A percentile compares a stretch with the other conserved stretches of the same genome.
Conservation (phyloP, 2,797 vertebrate genomes). For the Muraenolepis orangiensis region DNA sequence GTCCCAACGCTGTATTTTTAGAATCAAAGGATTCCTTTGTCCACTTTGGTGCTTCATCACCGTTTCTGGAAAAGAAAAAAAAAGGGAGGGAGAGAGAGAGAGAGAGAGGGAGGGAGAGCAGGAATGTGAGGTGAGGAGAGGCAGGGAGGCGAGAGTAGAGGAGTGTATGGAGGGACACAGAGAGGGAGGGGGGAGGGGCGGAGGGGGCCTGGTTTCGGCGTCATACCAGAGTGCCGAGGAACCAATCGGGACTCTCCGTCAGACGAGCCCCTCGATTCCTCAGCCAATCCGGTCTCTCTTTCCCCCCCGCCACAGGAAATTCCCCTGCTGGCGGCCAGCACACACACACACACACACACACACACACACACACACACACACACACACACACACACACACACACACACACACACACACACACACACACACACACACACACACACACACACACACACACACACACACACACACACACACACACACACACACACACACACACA, state of each 20-base stretch:
- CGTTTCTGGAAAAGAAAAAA: constrained; percentile 42
- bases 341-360: constrained; percentile 3
- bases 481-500: constrained; percentile 24
- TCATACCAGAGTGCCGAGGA: constrained; percentile 62
- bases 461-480: constrained; percentile 8
- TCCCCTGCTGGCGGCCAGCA: constrained; percentile 56
- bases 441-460: neutral
- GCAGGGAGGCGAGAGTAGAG: constrained; percentile 21
- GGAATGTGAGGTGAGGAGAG: constrained; percentile 67
- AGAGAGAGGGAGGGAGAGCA: constrained; percentile 60
- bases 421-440: constrained; percentile 6
- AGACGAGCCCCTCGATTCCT: constrained; percentile 67
- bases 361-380: constrained; percentile 12
- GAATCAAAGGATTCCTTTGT: constrained; percentile 70
- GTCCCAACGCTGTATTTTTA: constrained; percentile 58
- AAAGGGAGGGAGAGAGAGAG: constrained; percentile 40
- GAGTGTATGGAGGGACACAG: constrained; percentile 32
- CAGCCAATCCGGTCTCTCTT: constrained; percentile 57
- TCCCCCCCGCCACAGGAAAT: constrained; percentile 66
- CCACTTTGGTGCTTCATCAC: constrained; percentile 62
- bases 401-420: constrained; percentile 11
- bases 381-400: constrained; percentile 28
- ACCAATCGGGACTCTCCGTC: constrained; percentile 54
- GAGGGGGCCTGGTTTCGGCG: constrained; percentile 44
- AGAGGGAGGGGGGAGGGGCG: constrained; percentile 22